Evolutionary conservation across 2,888 invertebrate genomes (phyloP).

Genomic region (Pimpla rufipes): DNA sequence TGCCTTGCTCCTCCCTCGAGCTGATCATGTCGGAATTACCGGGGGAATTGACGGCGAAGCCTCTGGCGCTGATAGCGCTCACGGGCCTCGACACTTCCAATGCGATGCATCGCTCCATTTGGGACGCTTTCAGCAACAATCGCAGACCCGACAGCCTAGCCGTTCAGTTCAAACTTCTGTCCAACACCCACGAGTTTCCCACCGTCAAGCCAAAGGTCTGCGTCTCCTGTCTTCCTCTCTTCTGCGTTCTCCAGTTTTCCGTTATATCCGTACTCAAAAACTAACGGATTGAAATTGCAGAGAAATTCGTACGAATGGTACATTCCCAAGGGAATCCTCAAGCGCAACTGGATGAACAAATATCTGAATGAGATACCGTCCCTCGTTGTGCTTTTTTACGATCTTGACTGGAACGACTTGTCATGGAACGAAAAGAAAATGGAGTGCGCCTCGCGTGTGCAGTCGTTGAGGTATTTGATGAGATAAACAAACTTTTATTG

Average conservation of each 20-base stretch:
- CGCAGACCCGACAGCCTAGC: slow-evolving; percentile 93
- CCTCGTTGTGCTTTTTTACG: slow-evolving; percentile 97
- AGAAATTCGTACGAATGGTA: slow-evolving; percentile 97
- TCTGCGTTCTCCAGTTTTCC: background rate
- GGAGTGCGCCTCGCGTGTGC: slow-evolving; percentile 96
- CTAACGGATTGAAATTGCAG: slow-evolving; percentile 82
- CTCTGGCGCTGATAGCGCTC: slow-evolving; percentile 94
- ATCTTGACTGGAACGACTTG: slow-evolving; percentile 98
- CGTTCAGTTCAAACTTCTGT: slow-evolving; percentile 93
- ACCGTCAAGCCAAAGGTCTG: slow-evolving; percentile 91
- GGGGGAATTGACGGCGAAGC: slow-evolving; percentile 92
- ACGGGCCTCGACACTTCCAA: slow-evolving; percentile 96
- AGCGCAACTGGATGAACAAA: slow-evolving; percentile 98
- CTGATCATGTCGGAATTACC: slow-evolving; percentile 89
- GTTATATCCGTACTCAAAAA: background rate
- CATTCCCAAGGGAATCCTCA: slow-evolving; percentile 96
- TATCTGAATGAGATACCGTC: slow-evolving; percentile 96
- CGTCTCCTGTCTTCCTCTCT: no score
- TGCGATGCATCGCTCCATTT: slow-evolving; percentile 95
- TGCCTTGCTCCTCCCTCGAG: background rate
- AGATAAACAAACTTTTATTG: background rate
- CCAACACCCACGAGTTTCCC: slow-evolving; percentile 95
- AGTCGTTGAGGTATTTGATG: slow-evolving; percentile 88
- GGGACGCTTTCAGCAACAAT: slow-evolving; percentile 96
- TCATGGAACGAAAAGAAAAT: slow-evolving; percentile 98